phyloP scores from a whole-genome alignment of 2,797 vertebrate species.

The Pipistrellus pygmaeus region DNA sequence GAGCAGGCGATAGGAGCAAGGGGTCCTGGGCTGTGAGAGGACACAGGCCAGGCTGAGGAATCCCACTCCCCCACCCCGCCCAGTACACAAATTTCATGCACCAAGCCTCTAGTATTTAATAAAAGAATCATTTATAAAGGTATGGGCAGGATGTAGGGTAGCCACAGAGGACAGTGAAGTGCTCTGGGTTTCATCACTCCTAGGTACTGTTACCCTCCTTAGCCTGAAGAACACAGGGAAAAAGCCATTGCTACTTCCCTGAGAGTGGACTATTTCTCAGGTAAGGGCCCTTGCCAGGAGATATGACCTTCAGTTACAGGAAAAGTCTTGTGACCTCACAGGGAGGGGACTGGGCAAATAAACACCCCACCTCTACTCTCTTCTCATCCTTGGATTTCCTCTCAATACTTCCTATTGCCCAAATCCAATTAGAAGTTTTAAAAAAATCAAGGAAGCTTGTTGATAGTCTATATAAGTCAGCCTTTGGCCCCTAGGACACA shows the following conservation, averaged over 20 bases:
- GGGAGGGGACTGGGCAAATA: background rate
- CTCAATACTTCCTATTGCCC: background rate
- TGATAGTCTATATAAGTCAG: background rate
- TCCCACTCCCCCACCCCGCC: no score
- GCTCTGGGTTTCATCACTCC: background rate
- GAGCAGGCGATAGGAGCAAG: no score
- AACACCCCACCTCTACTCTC: background rate
- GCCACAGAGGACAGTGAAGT: background rate
- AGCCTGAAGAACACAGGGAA: background rate
- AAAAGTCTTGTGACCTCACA: background rate
- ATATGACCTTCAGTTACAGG: background rate
- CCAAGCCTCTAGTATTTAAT: no score
- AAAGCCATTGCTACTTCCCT: background rate
- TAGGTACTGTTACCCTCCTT: background rate
- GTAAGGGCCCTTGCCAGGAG: background rate
- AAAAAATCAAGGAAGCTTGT: background rate
- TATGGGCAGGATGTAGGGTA: no score
- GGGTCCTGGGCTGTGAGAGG: no score
- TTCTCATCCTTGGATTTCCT: background rate
- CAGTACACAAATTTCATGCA: no score
- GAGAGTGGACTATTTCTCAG: background rate
- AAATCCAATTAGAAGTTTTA: background rate
- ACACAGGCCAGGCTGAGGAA: no score
- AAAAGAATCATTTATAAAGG: no score
- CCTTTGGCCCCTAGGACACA: background rate